phyloP scores from a whole-genome alignment of 2,888 invertebrate species.

The Hipparchia sbordonii region DNA sequence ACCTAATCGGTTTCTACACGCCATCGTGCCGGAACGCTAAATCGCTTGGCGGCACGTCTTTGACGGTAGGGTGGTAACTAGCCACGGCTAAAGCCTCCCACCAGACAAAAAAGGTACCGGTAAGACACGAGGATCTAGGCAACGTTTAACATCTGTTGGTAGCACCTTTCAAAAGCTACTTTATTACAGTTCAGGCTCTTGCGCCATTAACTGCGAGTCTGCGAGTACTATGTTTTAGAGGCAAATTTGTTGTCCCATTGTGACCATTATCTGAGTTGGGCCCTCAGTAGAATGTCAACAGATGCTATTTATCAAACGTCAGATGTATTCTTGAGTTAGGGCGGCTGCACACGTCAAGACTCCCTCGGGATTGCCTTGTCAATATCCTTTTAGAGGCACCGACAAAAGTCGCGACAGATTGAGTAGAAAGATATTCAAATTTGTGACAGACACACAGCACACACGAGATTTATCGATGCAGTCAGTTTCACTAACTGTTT shows the following conservation, averaged over 20 bases:
- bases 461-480: slow-evolving; percentile 14
- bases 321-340: slow-evolving; percentile 51
- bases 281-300: slow-evolving; percentile 65
- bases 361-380: slow-evolving; percentile 24
- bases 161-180: too few relatives aligned
- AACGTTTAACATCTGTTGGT: too few relatives aligned
- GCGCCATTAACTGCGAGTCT: not conserved
- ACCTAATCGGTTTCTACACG: too few relatives aligned
- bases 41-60: too few relatives aligned
- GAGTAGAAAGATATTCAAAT: slow-evolving; percentile 18
- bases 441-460: slow-evolving; percentile 15
- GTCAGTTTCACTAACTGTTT: not conserved
- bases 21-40: too few relatives aligned
- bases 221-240: not conserved
- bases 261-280: slow-evolving; percentile 56
- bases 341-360: slow-evolving; percentile 27
- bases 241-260: slow-evolving; percentile 55
- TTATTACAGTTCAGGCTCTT: too few relatives aligned
- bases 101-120: too few relatives aligned
- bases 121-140: too few relatives aligned
- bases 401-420: slow-evolving; percentile 21
- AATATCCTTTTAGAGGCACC: slow-evolving; percentile 21
- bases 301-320: slow-evolving; percentile 66
- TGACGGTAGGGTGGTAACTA: too few relatives aligned
- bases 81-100: too few relatives aligned